Base-by-base conservation (phyloP, 2,797 vertebrate genomes). In the Adrianichthys oophorus region DNA sequence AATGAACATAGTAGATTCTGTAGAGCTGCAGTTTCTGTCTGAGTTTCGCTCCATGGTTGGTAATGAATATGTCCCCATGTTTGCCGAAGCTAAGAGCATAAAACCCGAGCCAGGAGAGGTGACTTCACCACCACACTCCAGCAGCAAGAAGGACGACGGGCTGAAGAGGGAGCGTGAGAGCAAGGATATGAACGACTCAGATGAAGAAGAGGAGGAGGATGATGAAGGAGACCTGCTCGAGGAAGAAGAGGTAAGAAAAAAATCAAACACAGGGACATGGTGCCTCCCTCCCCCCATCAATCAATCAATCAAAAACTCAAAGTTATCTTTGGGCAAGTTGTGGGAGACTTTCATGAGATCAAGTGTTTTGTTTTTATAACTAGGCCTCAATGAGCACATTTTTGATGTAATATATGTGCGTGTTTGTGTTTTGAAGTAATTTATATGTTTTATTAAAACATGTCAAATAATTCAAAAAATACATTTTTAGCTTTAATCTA, bases 131-230 rank as follows among this genome's bases (percentile, higher is more conserved):
- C 90, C 89, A 15, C 90, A 91, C 83, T 59, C 88, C 2, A 89
- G 87, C 85, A 85, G 32, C 72, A 90, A 89, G 80, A 96, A 95
- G 85, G 94, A 94, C 2, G 92, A 95, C 6, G 84, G 88, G 41
- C 53, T 87, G n/a, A 93, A 90, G 83, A 88, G 94, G 23, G 91
- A 92, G 5, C 48, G 90, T 18, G 93, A 95, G 59, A 91, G 90
- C 76, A 94, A 95, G 79, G 91, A 92, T 47, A 79, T 90, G 29
- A 94, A 93, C 7, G 94, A 96, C 84, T 94, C 94, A 0, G 94
- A 93, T 1, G 94, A 95, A 21, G 94, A 94, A 48, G 91, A 94
- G 0, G 90, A 94, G 19, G 94, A 94, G 40, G 94, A 95, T 23
- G 93, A 94, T 13, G 92, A 93, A 40, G 87, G 79, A 47, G 89